Conservation (phyloP, 2,888 invertebrate genomes). For the Mythimna impura region DNA sequence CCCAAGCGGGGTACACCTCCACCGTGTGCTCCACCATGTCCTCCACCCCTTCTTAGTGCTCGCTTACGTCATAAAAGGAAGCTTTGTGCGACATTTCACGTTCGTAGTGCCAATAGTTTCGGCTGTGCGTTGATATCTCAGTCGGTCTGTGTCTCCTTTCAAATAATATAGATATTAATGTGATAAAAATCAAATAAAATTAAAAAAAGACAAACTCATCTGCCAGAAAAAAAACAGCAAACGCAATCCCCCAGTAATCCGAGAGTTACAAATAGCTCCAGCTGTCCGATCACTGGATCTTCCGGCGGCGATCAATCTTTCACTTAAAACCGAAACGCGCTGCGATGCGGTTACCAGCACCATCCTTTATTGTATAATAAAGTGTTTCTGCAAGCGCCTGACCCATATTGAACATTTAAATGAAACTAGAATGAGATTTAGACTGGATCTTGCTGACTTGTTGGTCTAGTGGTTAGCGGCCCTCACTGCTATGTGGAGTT, state of each 20-base stretch:
- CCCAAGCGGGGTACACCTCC: too few relatives aligned
- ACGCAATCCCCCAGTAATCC: slow-evolving; percentile 3
- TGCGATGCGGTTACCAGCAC: slow-evolving; percentile 24
- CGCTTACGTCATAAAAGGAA: too few relatives aligned
- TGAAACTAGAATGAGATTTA: slow-evolving; percentile 10
- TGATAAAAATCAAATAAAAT: too few relatives aligned
- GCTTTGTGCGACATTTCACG: too few relatives aligned
- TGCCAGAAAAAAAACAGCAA: neutral
- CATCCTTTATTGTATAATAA: slow-evolving; percentile 29
- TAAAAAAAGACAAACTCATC: neutral
- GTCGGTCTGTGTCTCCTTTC: too few relatives aligned
- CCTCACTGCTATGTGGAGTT: too few relatives aligned
- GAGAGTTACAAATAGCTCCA: slow-evolving; percentile 26
- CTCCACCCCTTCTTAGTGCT: too few relatives aligned
- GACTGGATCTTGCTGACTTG: neutral
- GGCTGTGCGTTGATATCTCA: too few relatives aligned
- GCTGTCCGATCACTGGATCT: slow-evolving; percentile 17
- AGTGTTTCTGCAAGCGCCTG: slow-evolving; percentile 29
- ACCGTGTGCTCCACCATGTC: too few relatives aligned
- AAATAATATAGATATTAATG: too few relatives aligned
- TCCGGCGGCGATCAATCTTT: slow-evolving; percentile 26
- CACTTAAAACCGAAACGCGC: slow-evolving; percentile 28
- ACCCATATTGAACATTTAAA: slow-evolving; percentile 30
- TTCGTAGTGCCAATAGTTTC: too few relatives aligned
- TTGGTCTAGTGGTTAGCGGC: too few relatives aligned